phyloP scores from a whole-genome alignment of 2,888 invertebrate genomes.

The Acleris holmiana region DNA sequence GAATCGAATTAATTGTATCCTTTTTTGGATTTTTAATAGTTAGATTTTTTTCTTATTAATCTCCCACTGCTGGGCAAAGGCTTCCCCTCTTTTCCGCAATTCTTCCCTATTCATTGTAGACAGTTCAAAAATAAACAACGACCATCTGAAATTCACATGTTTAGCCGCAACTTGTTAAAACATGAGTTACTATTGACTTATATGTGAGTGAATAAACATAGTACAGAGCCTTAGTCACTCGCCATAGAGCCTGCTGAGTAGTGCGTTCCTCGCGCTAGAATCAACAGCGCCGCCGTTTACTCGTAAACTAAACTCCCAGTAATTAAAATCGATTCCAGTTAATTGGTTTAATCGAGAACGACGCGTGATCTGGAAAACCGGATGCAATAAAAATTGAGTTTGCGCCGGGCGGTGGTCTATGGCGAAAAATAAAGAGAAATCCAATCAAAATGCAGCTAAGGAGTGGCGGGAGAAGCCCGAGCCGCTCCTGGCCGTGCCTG shows the following conservation, averaged over 20 bases:
- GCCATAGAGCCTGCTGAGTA: slow-evolving; percentile 47
- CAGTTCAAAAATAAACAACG: slow-evolving; percentile 3
- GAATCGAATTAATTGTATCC: neutral
- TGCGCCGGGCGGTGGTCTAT: slow-evolving; percentile 45
- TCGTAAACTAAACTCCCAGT: slow-evolving; percentile 25
- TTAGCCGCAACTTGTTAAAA: slow-evolving; percentile 26
- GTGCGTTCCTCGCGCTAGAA: slow-evolving; percentile 55
- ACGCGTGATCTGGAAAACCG: slow-evolving; percentile 28
- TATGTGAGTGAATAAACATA: slow-evolving; percentile 12
- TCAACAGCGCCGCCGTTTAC: slow-evolving; percentile 44
- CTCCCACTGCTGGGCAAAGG: too few species aligned
- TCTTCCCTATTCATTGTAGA: too few species aligned
- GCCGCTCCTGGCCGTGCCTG: slow-evolving; percentile 75
- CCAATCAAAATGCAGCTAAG: slow-evolving; percentile 66
- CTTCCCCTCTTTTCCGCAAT: too few species aligned
- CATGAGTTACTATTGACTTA: slow-evolving; percentile 25
- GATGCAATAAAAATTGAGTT: slow-evolving; percentile 37
- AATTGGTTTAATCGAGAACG: slow-evolving; percentile 33
- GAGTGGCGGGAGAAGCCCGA: slow-evolving; percentile 73
- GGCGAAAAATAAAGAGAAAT: slow-evolving; percentile 77
- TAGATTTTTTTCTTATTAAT: too few species aligned
- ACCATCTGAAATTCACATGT: slow-evolving; percentile 9
- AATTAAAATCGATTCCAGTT: slow-evolving; percentile 37
- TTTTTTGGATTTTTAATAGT: too few species aligned
- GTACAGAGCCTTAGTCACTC: slow-evolving; percentile 26